Evolutionary conservation across 2,888 invertebrate genomes (phyloP), one percentile per base, ranked within the genome.

Genomic region (Hipparchia semele): DNA sequence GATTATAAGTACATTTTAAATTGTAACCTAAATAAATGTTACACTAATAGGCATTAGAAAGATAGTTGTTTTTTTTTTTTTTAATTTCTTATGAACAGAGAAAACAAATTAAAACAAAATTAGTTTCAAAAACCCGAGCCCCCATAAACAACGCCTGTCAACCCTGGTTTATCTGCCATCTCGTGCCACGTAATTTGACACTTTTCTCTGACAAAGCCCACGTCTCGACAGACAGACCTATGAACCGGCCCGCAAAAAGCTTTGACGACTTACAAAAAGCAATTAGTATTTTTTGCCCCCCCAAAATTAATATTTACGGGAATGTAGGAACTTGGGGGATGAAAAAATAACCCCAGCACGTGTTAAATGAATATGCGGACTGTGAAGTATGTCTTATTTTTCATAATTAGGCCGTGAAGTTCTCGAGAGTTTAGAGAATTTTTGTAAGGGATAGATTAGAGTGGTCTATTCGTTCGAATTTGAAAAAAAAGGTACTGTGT

Each of bases 161-260:
- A 73, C 92, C 92, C 92, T 92, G 81, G 62, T 56, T 86, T 90
- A 93, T 92, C 91, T 88, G 39, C 80, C 85, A 92, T 91, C 92
- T 92, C 91, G 91, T 91, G 91, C 91, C 87, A 89, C 84, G 94
- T 93, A 93, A 94, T 92, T 92, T 92, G 93, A 94, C 94, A 94
- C 94, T 93, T 93, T 93, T 86, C 91, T 68, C 86, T 93, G 93
- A 92, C 93, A 93, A 92, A 92, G 88, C 87, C 88, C 93, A 93
- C 92, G 91, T 93, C 90, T 89, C 85, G 82, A 85, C 84, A 87
- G 82, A 83, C 84, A 85, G 83, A 83, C 86, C 84, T 84, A 86
- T 84, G 85, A 82, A 82, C 83, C 82, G 82, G 79, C 81, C 83
- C 86, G 89, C 88, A 92, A 93, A 93, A 93, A 93, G 89, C 80